Evolutionary conservation across 92 coral and sea anemone species (phyloP).

Genomic region (Siderastrea siderea): DNA sequence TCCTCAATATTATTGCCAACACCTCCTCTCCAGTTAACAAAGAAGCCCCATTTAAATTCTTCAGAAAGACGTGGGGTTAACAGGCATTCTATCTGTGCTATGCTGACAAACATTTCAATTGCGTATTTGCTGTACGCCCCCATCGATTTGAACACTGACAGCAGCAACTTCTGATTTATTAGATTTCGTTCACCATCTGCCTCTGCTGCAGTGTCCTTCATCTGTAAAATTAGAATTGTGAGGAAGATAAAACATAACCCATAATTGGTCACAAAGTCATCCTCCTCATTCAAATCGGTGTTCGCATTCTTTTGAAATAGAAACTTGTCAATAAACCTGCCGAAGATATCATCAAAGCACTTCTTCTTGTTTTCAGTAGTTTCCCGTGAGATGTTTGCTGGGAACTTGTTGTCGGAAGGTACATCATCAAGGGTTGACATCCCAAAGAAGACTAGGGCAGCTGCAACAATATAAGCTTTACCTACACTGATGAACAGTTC

Average conservation of each 20-base stretch:
- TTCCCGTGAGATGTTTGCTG: background rate
- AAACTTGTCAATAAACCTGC: conserved; percentile 23
- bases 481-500: conserved; percentile 81
- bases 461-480: conserved; percentile 65
- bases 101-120: conserved; percentile 72
- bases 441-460: conserved; percentile 74
- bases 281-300: too few relatives aligned
- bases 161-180: conserved; percentile 68
- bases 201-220: conserved; percentile 83
- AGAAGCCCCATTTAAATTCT: conserved; percentile 71
- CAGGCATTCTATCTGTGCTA: conserved; percentile 69
- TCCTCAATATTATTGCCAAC: conserved; percentile 61
- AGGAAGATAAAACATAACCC: conserved; percentile 72
- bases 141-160: conserved; percentile 71
- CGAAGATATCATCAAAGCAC: conserved; percentile 27
- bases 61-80: conserved; percentile 64
- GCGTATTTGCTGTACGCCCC: conserved; percentile 76
- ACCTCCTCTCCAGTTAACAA: conserved; percentile 78
- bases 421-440: conserved; percentile 51
- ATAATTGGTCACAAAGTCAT: conserved; percentile 69
- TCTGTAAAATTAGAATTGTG: conserved; percentile 66
- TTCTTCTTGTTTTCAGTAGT: conserved; percentile 4
- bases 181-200: conserved; percentile 79
- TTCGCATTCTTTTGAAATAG: too few relatives aligned
- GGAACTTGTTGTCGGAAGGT: conserved; percentile 35